A percentile compares a stretch with the other conserved stretches of the same genome.
phyloP scores from a whole-genome alignment of 2,113 vertebrate genomes.

The Dipodomys stephensi region DNA sequence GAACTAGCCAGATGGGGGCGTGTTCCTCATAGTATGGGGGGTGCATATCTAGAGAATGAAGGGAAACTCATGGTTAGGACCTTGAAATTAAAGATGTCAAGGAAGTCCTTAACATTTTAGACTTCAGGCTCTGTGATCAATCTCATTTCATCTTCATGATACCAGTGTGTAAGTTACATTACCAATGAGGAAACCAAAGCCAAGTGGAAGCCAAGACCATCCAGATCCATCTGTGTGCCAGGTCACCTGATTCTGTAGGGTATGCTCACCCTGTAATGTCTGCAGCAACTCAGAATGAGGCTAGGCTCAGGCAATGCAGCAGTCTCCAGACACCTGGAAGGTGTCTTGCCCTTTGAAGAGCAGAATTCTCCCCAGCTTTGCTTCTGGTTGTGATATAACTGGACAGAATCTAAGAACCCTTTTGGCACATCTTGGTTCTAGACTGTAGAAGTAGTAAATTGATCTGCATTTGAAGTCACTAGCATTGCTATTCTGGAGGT shows the following conservation, averaged over 20 bases:
- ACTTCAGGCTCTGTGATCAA: neutral
- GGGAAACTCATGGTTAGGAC: neutral
- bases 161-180: neutral
- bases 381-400: neutral
- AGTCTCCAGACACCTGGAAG: neutral
- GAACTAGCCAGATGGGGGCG: neutral
- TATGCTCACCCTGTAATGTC: neutral
- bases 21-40: neutral
- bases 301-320: neutral
- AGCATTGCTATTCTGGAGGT: neutral
- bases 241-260: neutral
- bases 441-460: neutral
- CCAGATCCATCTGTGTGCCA: neutral
- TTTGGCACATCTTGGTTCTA: neutral
- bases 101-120: neutral
- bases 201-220: neutral
- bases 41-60: neutral
- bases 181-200: constrained; percentile 19
- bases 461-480: neutral
- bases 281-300: neutral
- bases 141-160: neutral
- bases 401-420: neutral
- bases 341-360: neutral
- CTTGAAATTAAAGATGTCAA: neutral
- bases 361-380: neutral